phyloP scores from a whole-genome alignment of 2,888 invertebrate species.

The Biston stratarius region DNA sequence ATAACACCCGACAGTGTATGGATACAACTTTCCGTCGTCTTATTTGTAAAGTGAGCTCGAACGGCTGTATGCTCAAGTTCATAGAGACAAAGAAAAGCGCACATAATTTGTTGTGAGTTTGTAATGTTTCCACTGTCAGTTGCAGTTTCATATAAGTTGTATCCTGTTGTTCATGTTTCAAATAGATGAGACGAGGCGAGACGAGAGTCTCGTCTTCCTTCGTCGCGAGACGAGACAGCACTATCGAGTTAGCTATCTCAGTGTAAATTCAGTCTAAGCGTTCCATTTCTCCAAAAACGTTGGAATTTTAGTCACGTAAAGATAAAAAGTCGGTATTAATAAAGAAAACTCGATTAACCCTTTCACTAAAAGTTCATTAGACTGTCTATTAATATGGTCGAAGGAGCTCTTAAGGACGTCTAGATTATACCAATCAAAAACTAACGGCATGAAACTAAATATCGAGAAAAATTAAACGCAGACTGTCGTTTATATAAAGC shows the following conservation, averaged over 20 bases:
- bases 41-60: no score
- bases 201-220: no score
- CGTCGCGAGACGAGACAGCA: not conserved
- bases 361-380: constrained; percentile 12
- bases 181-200: no score
- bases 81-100: no score
- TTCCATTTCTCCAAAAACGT: not conserved
- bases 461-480: not conserved
- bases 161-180: no score
- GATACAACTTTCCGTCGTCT: no score
- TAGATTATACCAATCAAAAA: constrained; percentile 13
- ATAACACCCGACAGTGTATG: no score
- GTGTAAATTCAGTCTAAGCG: not conserved
- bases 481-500: not conserved
- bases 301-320: constrained; percentile 3
- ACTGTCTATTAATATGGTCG: not conserved
- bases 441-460: constrained; percentile 6
- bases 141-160: no score
- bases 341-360: constrained; percentile 13
- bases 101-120: no score
- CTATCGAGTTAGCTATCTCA: not conserved
- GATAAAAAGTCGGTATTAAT: not conserved
- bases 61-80: no score
- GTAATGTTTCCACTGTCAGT: no score
- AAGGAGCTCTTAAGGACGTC: constrained; percentile 6